These are phyloP conservation scores for Geotrypetes seraphini DNA, from an alignment of 2,797 vertebrate species.

Conservation along the genomic window DNA sequence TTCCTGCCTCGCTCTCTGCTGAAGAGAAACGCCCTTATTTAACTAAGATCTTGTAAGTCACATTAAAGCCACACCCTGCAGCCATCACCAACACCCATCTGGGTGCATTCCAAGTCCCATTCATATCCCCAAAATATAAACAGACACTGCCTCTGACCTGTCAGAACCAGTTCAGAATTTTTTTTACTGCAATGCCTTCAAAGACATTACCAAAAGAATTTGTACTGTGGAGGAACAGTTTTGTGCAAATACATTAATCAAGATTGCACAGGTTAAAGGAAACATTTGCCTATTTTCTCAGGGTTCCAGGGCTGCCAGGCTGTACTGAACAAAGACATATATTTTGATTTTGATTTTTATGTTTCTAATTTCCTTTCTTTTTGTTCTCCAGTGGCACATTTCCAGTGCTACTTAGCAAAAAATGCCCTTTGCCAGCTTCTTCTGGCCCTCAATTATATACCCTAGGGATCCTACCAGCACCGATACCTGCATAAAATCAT, in stretches of 20 bases:
- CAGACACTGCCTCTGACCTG: slow-evolving; percentile 39
- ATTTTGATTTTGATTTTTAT: slow-evolving; percentile 23
- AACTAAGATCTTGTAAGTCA: no score
- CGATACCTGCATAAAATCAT: not conserved
- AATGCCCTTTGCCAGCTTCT: not conserved
- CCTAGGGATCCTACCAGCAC: slow-evolving; percentile 12
- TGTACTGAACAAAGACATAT: slow-evolving; percentile 27
- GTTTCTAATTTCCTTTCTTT: slow-evolving; percentile 15
- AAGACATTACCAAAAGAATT: slow-evolving; percentile 40
- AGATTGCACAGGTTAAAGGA: slow-evolving; percentile 36
- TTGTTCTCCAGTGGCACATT: no score
- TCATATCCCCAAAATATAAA: slow-evolving; percentile 35
- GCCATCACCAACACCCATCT: slow-evolving; percentile 21
- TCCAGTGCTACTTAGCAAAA: slow-evolving; percentile 3
- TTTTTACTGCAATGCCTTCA: no score
- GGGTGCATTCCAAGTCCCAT: slow-evolving; percentile 22
- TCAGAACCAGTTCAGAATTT: slow-evolving; percentile 39
- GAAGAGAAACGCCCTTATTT: no score
- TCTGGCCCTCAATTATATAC: no score
- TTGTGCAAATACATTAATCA: slow-evolving; percentile 37
- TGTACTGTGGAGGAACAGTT: slow-evolving; percentile 42
- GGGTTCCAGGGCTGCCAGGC: slow-evolving; percentile 18
- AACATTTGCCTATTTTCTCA: slow-evolving; percentile 39
- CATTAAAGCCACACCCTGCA: slow-evolving; percentile 33
- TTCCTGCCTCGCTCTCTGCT: no score